Evolutionary conservation across 2,797 vertebrate species (phyloP), one percentile per base, ranked within the genome.

Genomic region (Strix occidentalis): DNA sequence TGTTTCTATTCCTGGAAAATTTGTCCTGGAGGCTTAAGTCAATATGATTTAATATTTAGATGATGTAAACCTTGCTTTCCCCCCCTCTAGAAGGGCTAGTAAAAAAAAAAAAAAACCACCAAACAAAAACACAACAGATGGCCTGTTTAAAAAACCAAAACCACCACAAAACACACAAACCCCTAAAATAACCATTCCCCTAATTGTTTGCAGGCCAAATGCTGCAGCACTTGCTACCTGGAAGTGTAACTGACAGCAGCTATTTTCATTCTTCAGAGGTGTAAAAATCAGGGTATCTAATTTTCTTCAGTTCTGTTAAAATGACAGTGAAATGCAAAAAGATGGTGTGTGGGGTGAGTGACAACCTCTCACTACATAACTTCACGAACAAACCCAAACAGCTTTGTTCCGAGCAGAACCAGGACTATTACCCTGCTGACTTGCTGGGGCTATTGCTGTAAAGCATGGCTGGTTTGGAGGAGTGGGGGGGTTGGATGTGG

Each of bases 1-100:
- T 43, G 48, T 80, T 95, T 78, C 77, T 94, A 78, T 89, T 96
- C 60, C 88, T 93, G 56, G 68, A 87, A 86, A 92, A 90, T 72
- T 63, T 83, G 75, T n/a, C 87, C 64, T 77, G 33, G n/a, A 94
- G 77, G 65, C 71, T 93, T 78, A 87, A 91, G 75, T 95, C 78
- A 94, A 12, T 71, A 53, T 94, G 71, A 93, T 33, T 87, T 94
- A 83, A 78, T 87, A 93, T 86, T 93, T 58, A 80, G 66, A 74
- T 80, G 68, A 93, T 65, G 43, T 92, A 89, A 94, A 83, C 33
- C 16, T 64, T 89, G 60, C 63, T 76, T 91, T 10, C 8, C 23
- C 3, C 3, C 1, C 23, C 11, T 10, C 18, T 50, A 37, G 41
- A 91, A 58, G 56, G 7, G 19, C 56, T 51, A 77, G 28, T 78